Conservation (phyloP, 2,797 vertebrate genomes). For the Scyliorhinus canicula region DNA sequence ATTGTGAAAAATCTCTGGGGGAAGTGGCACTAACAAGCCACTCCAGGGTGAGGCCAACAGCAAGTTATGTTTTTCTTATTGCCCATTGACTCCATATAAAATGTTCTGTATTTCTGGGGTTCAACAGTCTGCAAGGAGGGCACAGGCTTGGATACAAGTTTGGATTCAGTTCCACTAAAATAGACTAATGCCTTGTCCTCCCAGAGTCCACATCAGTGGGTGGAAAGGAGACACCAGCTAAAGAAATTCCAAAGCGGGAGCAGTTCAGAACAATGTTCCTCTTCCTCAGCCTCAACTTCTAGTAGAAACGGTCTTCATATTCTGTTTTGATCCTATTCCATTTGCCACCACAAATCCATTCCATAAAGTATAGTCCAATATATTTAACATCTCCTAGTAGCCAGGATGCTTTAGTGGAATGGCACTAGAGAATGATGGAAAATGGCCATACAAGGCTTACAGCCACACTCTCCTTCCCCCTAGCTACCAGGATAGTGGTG, state of each 20-base stretch:
- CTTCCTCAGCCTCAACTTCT: neutral
- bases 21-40: neutral
- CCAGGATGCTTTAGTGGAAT: neutral
- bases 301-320: neutral
- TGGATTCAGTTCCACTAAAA: neutral
- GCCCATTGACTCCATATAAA: neutral
- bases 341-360: neutral
- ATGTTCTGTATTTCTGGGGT: neutral
- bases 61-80: neutral
- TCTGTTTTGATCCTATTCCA: neutral
- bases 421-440: neutral
- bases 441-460: neutral
- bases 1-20: neutral
- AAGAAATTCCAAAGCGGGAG: neutral
- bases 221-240: neutral
- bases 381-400: neutral
- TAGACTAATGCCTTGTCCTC: neutral
- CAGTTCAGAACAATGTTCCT: neutral
- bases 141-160: neutral
- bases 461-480: neutral
- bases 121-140: neutral
- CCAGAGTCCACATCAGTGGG: neutral
- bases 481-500: neutral
- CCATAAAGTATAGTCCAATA: neutral
- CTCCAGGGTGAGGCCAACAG: neutral